Evolutionary conservation across 1,140 invertebrate genomes (phyloP).

Genomic region (Drosophila pruinosa): DNA sequence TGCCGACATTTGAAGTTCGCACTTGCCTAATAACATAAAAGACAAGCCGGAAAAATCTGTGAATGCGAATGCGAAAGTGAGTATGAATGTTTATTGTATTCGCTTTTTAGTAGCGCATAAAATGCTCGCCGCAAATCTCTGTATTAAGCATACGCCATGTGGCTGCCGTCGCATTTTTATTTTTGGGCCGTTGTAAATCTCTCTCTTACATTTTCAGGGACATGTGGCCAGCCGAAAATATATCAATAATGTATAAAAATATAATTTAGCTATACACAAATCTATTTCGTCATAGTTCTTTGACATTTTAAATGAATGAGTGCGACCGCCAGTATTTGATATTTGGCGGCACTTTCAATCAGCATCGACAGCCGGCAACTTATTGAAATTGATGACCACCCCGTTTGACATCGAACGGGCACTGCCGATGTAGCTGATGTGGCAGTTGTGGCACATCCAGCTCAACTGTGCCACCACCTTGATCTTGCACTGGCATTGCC

Average conservation of each 20-base stretch:
- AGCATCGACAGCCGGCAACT: constrained; percentile 33
- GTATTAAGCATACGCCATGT: constrained; percentile 24
- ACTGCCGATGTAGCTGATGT: constrained; percentile 14
- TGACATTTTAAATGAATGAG: constrained; percentile 44
- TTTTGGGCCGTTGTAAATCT: constrained; percentile 22
- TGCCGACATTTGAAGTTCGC: constrained; percentile 27
- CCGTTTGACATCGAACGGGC: constrained; percentile 12
- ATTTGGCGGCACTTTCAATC: constrained; percentile 66
- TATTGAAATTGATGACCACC: constrained; percentile 64
- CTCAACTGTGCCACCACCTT: constrained; percentile 29
- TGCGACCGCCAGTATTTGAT: constrained; percentile 13
- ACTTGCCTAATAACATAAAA: constrained; percentile 30
- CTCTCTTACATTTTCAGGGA: constrained; percentile 22
- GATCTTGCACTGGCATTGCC: constrained; percentile 29
- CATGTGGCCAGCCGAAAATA: constrained; percentile 4
- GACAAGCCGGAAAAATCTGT: constrained; percentile 32
- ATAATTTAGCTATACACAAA: constrained; percentile 49
- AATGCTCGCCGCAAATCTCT: neutral
- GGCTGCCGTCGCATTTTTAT: constrained; percentile 6
- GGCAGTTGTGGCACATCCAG: constrained; percentile 10
- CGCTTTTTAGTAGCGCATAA: constrained; percentile 33
- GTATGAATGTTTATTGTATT: constrained; percentile 28
- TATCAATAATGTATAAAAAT: neutral
- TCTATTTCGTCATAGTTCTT: constrained; percentile 41
- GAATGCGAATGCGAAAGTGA: neutral